Conservation (phyloP, 2,888 invertebrate genomes). For the Zhengitettix transpicula region DNA sequence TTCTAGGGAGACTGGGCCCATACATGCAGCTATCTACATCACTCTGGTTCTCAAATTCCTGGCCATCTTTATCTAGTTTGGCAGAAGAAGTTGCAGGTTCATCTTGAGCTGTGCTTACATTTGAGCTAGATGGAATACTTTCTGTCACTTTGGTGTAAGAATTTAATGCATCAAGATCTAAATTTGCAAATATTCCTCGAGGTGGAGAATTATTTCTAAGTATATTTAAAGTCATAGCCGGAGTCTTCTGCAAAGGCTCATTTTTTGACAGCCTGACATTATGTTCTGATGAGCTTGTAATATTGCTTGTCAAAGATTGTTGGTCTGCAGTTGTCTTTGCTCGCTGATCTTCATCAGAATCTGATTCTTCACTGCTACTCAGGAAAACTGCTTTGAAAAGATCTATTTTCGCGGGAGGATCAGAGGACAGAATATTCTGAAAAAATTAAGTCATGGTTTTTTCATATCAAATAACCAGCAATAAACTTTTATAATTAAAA, state of each 20-base stretch:
- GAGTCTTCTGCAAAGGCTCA: neutral
- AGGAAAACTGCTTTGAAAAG: slow-evolving; percentile 81
- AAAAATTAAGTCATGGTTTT: neutral
- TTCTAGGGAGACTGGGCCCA: neutral
- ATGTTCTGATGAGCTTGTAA: neutral
- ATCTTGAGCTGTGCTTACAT: neutral
- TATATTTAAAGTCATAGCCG: neutral
- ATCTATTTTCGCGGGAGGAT: slow-evolving; percentile 47
- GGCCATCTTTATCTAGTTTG: neutral
- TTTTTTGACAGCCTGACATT: neutral
- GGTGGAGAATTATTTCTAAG: neutral
- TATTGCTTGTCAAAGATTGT: neutral
- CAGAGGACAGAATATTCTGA: slow-evolving; percentile 16
- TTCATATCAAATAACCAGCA: too few species aligned
- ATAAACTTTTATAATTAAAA: too few species aligned
- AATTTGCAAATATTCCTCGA: neutral
- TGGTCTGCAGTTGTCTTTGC: neutral
- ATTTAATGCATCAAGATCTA: neutral
- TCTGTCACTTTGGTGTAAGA: neutral
- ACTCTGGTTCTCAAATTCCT: neutral
- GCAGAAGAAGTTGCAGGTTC: neutral
- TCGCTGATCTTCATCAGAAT: slow-evolving; percentile 30
- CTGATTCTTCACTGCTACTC: slow-evolving; percentile 48
- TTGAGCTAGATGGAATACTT: neutral
- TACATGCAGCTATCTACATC: neutral